Evolutionary conservation across 2,888 invertebrate species (phyloP).

Genomic region (Palloptera scutellata): DNA sequence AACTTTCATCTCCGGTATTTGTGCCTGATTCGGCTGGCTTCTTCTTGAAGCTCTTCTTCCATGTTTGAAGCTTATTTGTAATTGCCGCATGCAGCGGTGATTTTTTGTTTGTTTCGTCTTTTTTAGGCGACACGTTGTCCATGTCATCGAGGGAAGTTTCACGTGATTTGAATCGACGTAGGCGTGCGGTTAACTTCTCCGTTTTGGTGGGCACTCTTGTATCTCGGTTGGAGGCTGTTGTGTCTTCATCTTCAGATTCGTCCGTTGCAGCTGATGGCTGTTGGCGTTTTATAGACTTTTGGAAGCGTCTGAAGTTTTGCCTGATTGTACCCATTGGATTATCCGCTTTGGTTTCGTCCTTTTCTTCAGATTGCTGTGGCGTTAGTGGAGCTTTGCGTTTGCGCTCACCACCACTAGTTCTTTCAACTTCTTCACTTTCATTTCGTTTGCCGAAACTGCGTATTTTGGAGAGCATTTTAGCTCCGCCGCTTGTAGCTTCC

Average conservation of each 20-base stretch:
- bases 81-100: constrained; percentile 38
- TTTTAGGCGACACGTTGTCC: constrained; percentile 33
- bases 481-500: background rate
- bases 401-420: constrained; percentile 12
- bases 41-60: constrained; percentile 55
- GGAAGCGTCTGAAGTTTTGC: constrained; percentile 53
- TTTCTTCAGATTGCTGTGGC: constrained; percentile 40
- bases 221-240: constrained; percentile 7
- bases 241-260: constrained; percentile 36
- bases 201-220: constrained; percentile 31
- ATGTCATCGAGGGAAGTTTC: constrained; percentile 43
- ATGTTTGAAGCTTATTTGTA: constrained; percentile 49
- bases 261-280: constrained; percentile 33
- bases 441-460: constrained; percentile 15
- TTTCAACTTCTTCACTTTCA: constrained; percentile 15
- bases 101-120: constrained; percentile 20
- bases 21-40: constrained; percentile 25
- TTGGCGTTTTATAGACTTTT: constrained; percentile 52
- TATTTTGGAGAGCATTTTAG: constrained; percentile 10
- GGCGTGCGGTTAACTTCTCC: constrained; percentile 48
- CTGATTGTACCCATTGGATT: constrained; percentile 43
- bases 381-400: constrained; percentile 37
- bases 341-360: constrained; percentile 19
- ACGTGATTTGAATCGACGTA: constrained; percentile 48
- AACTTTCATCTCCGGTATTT: constrained; percentile 38